These are phyloP conservation scores for Anaspis maculata DNA, from an alignment of 2,888 invertebrate genomes.

Conservation along the genomic window DNA sequence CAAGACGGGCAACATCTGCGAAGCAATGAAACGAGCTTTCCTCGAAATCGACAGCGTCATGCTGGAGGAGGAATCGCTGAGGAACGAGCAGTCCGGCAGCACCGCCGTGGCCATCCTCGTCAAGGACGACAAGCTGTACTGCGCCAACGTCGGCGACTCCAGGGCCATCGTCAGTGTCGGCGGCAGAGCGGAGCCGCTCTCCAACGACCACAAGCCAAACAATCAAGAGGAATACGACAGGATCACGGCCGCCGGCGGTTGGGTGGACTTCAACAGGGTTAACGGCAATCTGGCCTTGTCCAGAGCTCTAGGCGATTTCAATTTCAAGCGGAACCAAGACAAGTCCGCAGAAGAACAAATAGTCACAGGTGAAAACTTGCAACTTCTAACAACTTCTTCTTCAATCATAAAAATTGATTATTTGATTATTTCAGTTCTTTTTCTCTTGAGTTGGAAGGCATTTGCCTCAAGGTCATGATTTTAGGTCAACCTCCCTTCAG, in stretches of 20 bases:
- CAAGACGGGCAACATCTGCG: constrained; percentile 70
- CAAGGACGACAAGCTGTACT: constrained; percentile 79
- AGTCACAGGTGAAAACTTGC: constrained; percentile 73
- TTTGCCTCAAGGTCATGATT: no score
- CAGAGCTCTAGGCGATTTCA: constrained; percentile 93
- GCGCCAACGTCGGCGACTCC: constrained; percentile 97
- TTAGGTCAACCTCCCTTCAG: no score
- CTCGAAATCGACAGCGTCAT: constrained; percentile 88
- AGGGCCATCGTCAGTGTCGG: constrained; percentile 84
- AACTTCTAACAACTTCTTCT: constrained; percentile 1
- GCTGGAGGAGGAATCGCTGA: constrained; percentile 78
- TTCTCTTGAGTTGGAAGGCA: neutral
- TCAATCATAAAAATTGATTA: neutral
- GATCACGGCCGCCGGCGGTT: constrained; percentile 92
- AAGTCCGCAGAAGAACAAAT: constrained; percentile 90
- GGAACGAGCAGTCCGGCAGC: constrained; percentile 89
- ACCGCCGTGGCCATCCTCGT: constrained; percentile 83
- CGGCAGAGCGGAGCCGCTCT: constrained; percentile 69
- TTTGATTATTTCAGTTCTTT: neutral
- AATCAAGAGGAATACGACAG: constrained; percentile 72
- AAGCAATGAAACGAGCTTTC: constrained; percentile 72
- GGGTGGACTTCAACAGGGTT: constrained; percentile 96
- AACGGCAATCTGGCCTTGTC: constrained; percentile 96
- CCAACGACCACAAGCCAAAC: constrained; percentile 93
- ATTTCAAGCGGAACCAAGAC: constrained; percentile 84